Base-by-base conservation (phyloP, 2,888 invertebrate species). In the Platycheirus albimanus region DNA sequence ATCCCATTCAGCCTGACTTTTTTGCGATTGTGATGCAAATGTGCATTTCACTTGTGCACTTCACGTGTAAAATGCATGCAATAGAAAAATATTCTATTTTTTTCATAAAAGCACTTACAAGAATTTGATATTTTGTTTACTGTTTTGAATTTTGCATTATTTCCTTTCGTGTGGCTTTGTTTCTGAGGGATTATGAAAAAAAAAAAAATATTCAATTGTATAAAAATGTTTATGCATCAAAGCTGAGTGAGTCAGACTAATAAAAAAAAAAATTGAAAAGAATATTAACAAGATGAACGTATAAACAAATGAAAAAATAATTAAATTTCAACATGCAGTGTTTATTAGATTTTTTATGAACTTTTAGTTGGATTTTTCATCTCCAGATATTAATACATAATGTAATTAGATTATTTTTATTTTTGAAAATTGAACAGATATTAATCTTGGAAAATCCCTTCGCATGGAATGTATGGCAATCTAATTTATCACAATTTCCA, bases 71-170 rank as follows among this genome's bases (percentile, higher is more conserved):
- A 41, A 71, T 28, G 61, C 71, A 61, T 71, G 71, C 24, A 24
- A n/a, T n/a, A n/a, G n/a, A n/a, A n/a, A n/a, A n/a, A n/a, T n/a
- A n/a, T n/a, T n/a, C 51, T 7, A 43, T 15, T 17, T 28, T 49
- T 51, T 51, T n/a, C n/a, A n/a, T n/a, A n/a, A n/a, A n/a, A n/a
- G 61, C 28, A 51, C 19, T 61, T n/a, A n/a, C 5, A 2, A 61
- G 71, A 71, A 63, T 20, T 52, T 63, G 30, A 71, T 71, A 70
- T 47, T 47, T 71, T 71, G 61, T 61, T 51, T 56, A 56, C 47
- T 66, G 24, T 51, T 41, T 28, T 24, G 15, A 51, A 24, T 24
- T n/a, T 47, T 52, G 6, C 2, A 52, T 30, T 10, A 3, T 41
- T 56, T 58, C 1, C 4, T 58, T 47, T 47, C 28, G 6, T 13